These are phyloP conservation scores for Drepana falcataria DNA, from an alignment of 2,888 invertebrate species.

Conservation along the genomic window DNA sequence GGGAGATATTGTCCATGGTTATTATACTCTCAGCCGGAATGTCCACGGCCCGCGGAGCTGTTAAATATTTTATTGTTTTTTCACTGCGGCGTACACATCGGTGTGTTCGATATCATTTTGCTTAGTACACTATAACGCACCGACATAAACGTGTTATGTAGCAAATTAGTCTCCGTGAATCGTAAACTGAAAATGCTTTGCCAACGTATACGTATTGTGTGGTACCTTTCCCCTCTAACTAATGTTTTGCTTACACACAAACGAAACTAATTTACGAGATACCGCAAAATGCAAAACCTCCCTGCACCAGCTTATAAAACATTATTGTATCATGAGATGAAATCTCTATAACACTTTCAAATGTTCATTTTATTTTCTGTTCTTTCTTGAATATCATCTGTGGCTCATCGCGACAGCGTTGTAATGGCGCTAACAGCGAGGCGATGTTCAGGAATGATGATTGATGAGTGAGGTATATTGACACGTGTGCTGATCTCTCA, in stretches of 20 bases:
- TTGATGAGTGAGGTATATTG: constrained; percentile 32
- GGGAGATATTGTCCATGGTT: constrained; percentile 57
- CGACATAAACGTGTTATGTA: constrained; percentile 39
- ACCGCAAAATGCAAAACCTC: no score
- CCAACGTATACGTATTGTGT: neutral
- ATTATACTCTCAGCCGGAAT: constrained; percentile 44
- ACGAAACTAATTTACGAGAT: no score
- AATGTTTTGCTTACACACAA: no score
- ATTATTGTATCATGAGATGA: no score
- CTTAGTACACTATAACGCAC: constrained; percentile 43
- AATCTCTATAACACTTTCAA: no score
- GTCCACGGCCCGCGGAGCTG: constrained; percentile 52
- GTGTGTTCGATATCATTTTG: constrained; percentile 50
- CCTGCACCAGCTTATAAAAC: no score
- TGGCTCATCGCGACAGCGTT: neutral
- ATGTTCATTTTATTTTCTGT: no score
- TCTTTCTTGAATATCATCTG: no score
- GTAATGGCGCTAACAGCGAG: constrained; percentile 9
- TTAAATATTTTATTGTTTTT: constrained; percentile 70
- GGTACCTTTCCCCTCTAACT: no score
- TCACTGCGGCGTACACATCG: constrained; percentile 58
- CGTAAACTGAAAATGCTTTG: constrained; percentile 6
- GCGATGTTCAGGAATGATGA: constrained; percentile 27
- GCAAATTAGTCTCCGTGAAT: constrained; percentile 30
- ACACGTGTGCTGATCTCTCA: constrained; percentile 25